Evolutionary conservation across 2,113 vertebrate species (phyloP), one percentile per base, ranked within the genome.

Genomic region (Meleagris gallopavo): DNA sequence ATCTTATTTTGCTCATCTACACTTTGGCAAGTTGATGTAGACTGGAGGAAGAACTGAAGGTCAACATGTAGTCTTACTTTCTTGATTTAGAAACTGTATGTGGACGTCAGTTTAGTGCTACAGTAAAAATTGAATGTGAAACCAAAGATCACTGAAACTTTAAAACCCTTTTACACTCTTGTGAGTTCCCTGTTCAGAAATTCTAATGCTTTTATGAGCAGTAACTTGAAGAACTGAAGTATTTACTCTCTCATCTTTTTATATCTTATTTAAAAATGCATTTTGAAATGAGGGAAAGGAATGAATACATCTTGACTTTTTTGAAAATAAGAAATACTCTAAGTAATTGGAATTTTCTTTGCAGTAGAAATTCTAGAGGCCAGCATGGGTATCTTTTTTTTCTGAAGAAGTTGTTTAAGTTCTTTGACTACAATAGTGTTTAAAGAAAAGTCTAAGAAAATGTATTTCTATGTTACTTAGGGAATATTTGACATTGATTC

Each of bases 81-180:
- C 61, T 74, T 86, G 61, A 84, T 50, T 61, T 86, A 71, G 54
- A 45, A 70, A 48, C 76, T 34, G 29, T 54, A 20, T 46, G 32
- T 92, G 89, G 61, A 72, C 55, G 70, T 54, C 46, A 95, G 82
- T 84, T 81, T 87, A 84, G 34, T 75, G 66, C 70, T 89, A 40
- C 57, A 65, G 18, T 92, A 96, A 94, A 91, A 77, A 78, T 75
- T 90, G 86, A 94, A 90, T 72, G 73, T 86, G 91, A 86, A 89
- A 57, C 25, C 1, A 6, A 90, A 90, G 48, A 83, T 81, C 38
- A 30, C 24, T 71, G 72, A 90, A 93, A 64, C 41, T 52, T 67
- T 88, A 77, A 64, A 92, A 46, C 29, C 22, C n/a, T 86, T 91
- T 84, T 60, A 88, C 27, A 5, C 11, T 77, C 46, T 11, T 88